Evolutionary conservation across 2,888 invertebrate species (phyloP).

Genomic region (Tetheella fluctuosa): DNA sequence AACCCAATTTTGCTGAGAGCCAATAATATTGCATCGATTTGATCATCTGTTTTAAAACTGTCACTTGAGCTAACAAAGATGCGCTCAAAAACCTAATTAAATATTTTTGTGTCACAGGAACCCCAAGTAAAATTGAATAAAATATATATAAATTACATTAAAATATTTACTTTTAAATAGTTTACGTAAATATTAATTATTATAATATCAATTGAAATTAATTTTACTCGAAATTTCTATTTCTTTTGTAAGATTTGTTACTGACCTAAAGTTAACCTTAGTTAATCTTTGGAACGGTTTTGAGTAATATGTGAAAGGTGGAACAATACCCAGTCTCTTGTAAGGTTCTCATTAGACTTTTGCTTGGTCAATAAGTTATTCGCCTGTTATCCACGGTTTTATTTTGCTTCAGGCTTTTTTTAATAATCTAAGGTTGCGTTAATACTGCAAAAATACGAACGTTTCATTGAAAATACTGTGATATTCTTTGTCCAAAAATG

Average conservation of each 20-base stretch:
- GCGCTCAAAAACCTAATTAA: slow-evolving; percentile 25
- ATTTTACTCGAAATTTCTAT: too few relatives aligned
- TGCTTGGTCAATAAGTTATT: slow-evolving; percentile 55
- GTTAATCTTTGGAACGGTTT: neutral
- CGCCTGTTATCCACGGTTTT: slow-evolving; percentile 39
- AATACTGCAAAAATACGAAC: slow-evolving; percentile 5
- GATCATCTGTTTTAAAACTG: slow-evolving; percentile 54
- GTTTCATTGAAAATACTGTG: slow-evolving; percentile 30
- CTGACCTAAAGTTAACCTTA: neutral
- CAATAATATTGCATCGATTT: slow-evolving; percentile 36
- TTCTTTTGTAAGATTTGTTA: too few relatives aligned
- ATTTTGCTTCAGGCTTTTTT: slow-evolving; percentile 40
- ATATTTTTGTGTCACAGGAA: neutral
- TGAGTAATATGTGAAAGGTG: slow-evolving; percentile 54
- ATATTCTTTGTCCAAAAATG: slow-evolving; percentile 61
- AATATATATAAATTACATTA: neutral
- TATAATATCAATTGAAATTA: too few relatives aligned
- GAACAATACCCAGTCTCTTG: slow-evolving; percentile 43
- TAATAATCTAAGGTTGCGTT: slow-evolving; percentile 30
- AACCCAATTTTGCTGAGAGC: slow-evolving; percentile 16
- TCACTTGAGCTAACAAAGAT: slow-evolving; percentile 19
- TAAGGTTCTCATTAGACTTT: slow-evolving; percentile 57
- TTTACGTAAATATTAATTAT: too few relatives aligned
- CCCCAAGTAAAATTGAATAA: too few relatives aligned
- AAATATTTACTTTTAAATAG: neutral